These are phyloP conservation scores for Acleris literana DNA, from an alignment of 2,888 invertebrate species.

Conservation along the genomic window DNA sequence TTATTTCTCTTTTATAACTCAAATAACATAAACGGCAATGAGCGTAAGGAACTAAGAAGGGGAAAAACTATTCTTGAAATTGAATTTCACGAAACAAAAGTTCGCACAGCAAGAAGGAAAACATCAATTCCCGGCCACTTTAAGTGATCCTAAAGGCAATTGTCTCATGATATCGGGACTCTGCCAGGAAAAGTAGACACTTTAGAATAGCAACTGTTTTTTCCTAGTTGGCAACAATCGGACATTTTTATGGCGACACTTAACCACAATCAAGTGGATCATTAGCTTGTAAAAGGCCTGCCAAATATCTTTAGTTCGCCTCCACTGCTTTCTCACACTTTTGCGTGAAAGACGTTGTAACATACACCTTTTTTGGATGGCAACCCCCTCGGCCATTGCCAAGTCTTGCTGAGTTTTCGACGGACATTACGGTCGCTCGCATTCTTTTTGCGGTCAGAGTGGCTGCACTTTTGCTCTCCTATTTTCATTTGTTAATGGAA, in stretches of 20 bases:
- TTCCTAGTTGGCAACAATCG: constrained; percentile 79
- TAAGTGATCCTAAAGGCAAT: constrained; percentile 74
- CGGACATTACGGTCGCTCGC: constrained; percentile 38
- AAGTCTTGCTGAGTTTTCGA: constrained; percentile 58
- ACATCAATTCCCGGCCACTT: constrained; percentile 71
- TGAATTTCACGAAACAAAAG: constrained; percentile 50
- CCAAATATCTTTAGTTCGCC: constrained; percentile 78
- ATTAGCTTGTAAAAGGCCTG: constrained; percentile 80
- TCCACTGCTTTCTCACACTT: constrained; percentile 74
- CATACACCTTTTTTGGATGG: constrained; percentile 71
- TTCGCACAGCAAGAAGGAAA: constrained; percentile 59
- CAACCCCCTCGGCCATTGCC: constrained; percentile 59
- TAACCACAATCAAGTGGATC: constrained; percentile 82
- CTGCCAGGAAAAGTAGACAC: constrained; percentile 80
- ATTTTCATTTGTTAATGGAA: constrained; percentile 45
- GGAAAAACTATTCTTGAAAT: constrained; percentile 40
- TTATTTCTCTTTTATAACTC: constrained; percentile 37
- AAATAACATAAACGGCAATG: constrained; percentile 37
- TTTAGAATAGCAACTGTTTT: constrained; percentile 77
- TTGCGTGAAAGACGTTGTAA: constrained; percentile 69
- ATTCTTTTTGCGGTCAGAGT: constrained; percentile 44
- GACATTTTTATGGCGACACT: constrained; percentile 81
- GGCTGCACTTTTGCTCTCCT: constrained; percentile 38
- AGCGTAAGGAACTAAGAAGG: constrained; percentile 32
- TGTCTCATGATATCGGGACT: constrained; percentile 73